Conservation (phyloP, 1,140 invertebrate genomes). For the Orchesella cincta region DNA sequence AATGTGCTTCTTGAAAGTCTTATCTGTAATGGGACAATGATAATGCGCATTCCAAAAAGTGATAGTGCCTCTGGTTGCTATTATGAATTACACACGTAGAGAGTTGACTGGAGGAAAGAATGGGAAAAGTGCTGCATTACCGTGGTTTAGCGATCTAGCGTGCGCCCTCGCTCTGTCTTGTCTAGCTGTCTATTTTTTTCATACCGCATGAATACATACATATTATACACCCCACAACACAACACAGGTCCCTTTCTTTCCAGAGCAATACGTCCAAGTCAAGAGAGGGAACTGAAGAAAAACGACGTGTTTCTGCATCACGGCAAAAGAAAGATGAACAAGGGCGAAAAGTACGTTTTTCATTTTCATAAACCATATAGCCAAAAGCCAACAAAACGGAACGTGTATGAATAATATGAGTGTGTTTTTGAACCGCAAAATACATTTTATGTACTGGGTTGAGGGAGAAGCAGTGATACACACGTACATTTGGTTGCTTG, state of each 20-base stretch:
- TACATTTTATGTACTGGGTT: not conserved
- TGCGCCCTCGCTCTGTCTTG: no score
- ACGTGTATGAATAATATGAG: no score
- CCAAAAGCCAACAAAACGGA: not conserved
- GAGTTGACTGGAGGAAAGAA: not conserved
- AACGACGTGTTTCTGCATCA: not conserved
- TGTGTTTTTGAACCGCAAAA: not conserved
- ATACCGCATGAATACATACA: not conserved
- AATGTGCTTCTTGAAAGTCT: conserved; percentile 19
- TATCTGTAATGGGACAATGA: conserved; percentile 30
- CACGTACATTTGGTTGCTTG: not conserved
- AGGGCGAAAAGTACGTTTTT: conserved; percentile 24
- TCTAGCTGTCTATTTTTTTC: no score
- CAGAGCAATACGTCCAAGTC: conserved; percentile 1
- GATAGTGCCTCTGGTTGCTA: conserved; percentile 1
- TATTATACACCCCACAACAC: no score
- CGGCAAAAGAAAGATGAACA: conserved; percentile 4
- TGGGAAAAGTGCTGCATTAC: no score
- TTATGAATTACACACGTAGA: conserved; percentile 6
- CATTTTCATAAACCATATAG: conserved; percentile 20
- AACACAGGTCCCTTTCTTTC: no score
- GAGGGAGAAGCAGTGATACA: not conserved
- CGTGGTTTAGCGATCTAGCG: no score
- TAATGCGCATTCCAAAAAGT: conserved; percentile 18
- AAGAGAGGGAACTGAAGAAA: not conserved